Percentiles rank a stretch among this genome's conserved stretches.
Conservation (phyloP, 2,113 vertebrate genomes). For the Tachysurus fulvidraco region DNA sequence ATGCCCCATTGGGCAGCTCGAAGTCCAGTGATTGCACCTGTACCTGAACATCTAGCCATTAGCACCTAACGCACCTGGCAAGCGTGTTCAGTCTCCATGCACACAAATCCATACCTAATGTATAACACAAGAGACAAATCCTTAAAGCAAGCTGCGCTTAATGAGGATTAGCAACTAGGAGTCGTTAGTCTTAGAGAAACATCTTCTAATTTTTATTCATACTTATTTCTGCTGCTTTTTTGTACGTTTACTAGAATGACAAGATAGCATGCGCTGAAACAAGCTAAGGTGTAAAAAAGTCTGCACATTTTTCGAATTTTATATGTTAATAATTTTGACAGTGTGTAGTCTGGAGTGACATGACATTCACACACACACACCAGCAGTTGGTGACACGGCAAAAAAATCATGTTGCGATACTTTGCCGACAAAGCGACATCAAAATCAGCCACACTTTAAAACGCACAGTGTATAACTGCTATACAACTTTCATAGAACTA, state of each 20-base stretch:
- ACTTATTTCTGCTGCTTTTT: too few relatives aligned
- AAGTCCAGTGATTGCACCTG: conserved; percentile 36
- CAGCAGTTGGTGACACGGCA: not conserved
- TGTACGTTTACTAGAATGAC: not conserved
- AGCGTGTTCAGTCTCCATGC: not conserved
- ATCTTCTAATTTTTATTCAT: not conserved
- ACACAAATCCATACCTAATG: not conserved
- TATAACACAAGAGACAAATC: not conserved
- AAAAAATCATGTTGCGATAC: not conserved
- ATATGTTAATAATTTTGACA: not conserved
- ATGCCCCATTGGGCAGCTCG: conserved; percentile 24
- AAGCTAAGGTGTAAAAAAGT: not conserved
- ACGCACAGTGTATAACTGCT: too few relatives aligned
- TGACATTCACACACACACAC: not conserved
- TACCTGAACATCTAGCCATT: conserved; percentile 27
- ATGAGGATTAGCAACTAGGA: not conserved
- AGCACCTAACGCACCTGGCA: conserved; percentile 29
- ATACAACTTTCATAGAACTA: too few relatives aligned
- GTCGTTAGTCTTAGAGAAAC: not conserved
- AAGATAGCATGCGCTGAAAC: not conserved
- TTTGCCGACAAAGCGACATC: not conserved
- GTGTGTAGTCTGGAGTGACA: not conserved
- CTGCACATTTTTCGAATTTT: not conserved
- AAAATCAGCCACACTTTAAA: not conserved
- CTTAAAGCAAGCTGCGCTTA: not conserved